These are phyloP conservation scores for Plecotus auritus DNA, from an alignment of 2,113 vertebrate genomes.

Conservation along the genomic window DNA sequence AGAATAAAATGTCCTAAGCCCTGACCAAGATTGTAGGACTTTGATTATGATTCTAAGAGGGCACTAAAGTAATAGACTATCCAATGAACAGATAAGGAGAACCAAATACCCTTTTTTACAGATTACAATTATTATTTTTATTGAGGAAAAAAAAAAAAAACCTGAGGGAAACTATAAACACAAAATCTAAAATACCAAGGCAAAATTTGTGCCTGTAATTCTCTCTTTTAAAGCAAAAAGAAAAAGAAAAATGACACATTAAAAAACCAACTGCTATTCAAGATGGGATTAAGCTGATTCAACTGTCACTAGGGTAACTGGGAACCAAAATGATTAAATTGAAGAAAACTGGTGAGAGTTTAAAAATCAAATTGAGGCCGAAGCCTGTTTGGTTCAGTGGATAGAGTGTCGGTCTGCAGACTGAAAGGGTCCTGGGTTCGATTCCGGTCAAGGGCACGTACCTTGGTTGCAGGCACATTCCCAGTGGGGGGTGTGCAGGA, in stretches of 20 bases:
- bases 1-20: not conserved
- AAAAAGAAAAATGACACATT: not conserved
- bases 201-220: not conserved
- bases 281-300: not conserved
- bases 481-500: too few relatives aligned
- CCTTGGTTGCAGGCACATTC: too few relatives aligned
- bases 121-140: not conserved
- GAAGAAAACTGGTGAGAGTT: not conserved
- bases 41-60: not conserved
- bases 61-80: not conserved
- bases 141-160: not conserved
- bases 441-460: too few relatives aligned
- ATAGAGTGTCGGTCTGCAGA: too few relatives aligned
- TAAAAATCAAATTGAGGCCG: not conserved
- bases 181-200: not conserved
- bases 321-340: not conserved
- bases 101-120: not conserved
- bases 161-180: not conserved
- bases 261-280: not conserved
- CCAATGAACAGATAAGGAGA: not conserved
- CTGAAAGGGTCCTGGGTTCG: too few relatives aligned
- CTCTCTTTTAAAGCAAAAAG: not conserved
- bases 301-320: not conserved
- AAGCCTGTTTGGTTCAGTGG: too few relatives aligned
- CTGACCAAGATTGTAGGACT: not conserved